A percentile compares a stretch with the other conserved stretches of the same genome.
phyloP scores from a whole-genome alignment of 2,888 invertebrate genomes.

The Apamea monoglypha region DNA sequence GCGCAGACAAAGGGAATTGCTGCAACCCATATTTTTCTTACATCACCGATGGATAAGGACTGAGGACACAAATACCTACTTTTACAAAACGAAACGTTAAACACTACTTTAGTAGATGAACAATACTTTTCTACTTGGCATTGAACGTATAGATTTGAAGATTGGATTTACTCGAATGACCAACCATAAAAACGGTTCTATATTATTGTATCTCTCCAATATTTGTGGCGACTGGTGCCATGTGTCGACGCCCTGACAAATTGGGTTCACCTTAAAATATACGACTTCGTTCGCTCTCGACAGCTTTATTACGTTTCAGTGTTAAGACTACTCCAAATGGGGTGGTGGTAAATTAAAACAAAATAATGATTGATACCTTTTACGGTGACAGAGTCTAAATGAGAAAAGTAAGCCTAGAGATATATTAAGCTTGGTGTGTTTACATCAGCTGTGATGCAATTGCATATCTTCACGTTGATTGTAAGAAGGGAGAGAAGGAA shows the following conservation, averaged over 20 bases:
- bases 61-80: background rate
- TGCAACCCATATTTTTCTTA: constrained; percentile 29
- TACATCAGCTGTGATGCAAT: constrained; percentile 56
- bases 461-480: constrained; percentile 42
- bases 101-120: background rate
- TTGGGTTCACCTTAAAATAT: constrained; percentile 70
- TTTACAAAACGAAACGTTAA: background rate
- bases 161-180: constrained; percentile 45
- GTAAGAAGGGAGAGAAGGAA: constrained; percentile 30
- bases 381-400: constrained; percentile 55
- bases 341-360: constrained; percentile 65
- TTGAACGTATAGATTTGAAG: constrained; percentile 26
- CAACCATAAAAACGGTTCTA: constrained; percentile 52
- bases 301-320: constrained; percentile 75
- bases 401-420: constrained; percentile 56
- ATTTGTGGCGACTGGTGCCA: constrained; percentile 74
- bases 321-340: constrained; percentile 63
- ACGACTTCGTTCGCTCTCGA: constrained; percentile 73
- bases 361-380: constrained; percentile 66
- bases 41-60: constrained; percentile 1
- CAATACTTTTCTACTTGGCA: constrained; percentile 1
- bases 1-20: constrained; percentile 25
- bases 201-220: constrained; percentile 70
- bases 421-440: constrained; percentile 46
- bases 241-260: constrained; percentile 77